phyloP scores from a whole-genome alignment of 2,113 vertebrate genomes.

The Marmota monax region DNA sequence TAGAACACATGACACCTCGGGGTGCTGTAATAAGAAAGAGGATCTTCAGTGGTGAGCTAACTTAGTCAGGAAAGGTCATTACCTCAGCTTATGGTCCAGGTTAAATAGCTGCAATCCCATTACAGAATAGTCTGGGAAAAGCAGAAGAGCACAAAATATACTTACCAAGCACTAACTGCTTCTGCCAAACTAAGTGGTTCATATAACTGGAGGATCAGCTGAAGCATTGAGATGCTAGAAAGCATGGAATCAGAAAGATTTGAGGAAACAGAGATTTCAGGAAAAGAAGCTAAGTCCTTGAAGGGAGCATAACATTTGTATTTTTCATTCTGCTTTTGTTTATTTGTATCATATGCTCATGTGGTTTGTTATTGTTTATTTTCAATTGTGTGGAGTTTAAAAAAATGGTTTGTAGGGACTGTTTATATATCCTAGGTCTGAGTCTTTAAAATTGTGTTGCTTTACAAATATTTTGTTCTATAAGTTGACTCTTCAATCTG shows the following conservation, averaged over 20 bases:
- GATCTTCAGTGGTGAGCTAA: neutral
- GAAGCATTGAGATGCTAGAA: neutral
- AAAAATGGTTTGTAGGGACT: neutral
- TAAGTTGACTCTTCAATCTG: neutral
- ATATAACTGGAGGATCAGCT: neutral
- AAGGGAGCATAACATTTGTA: neutral
- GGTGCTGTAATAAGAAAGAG: neutral
- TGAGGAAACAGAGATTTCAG: neutral
- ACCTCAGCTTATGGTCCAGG: neutral
- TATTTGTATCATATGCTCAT: neutral
- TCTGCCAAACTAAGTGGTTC: neutral
- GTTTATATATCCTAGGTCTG: neutral
- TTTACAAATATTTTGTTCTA: neutral
- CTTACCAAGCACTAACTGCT: neutral
- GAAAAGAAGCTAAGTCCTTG: neutral
- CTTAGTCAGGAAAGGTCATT: neutral
- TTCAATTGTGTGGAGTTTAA: neutral
- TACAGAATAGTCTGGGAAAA: neutral
- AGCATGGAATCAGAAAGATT: neutral
- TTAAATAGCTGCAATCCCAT: neutral
- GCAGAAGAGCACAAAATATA: neutral
- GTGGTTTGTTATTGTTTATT: neutral
- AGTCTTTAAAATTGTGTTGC: neutral
- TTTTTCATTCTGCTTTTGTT: neutral
- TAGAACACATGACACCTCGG: fast-evolving